These are phyloP conservation scores for Scaptomyza polygonia DNA, from an alignment of 2,888 invertebrate genomes.

Conservation along the genomic window DNA sequence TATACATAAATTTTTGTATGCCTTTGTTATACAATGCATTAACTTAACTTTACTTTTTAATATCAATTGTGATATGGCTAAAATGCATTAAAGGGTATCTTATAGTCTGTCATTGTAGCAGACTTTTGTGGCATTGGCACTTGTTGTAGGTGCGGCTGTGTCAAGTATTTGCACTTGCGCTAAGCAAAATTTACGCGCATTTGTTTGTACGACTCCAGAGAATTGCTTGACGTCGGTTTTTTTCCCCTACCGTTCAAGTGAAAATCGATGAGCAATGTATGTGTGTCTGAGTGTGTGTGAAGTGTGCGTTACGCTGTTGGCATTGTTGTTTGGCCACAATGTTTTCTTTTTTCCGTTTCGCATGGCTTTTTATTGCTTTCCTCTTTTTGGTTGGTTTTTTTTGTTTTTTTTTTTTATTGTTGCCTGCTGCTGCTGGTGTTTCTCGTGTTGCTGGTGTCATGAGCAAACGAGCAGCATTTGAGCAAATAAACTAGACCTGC, in stretches of 20 bases:
- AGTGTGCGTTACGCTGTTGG: slow-evolving; percentile 57
- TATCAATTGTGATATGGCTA: too few species aligned
- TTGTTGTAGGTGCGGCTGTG: slow-evolving; percentile 69
- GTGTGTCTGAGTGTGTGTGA: slow-evolving; percentile 25
- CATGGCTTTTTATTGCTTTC: slow-evolving; percentile 76
- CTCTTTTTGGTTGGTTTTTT: slow-evolving; percentile 23
- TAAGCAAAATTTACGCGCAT: slow-evolving; percentile 81
- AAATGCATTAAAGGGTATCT: slow-evolving; percentile 15
- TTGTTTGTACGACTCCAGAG: slow-evolving; percentile 76
- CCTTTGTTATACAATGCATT: too few species aligned
- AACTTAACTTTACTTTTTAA: too few species aligned
- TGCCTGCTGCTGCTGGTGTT: slow-evolving; percentile 27
- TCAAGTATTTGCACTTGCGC: slow-evolving; percentile 78
- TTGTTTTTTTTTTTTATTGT: slow-evolving; percentile 24
- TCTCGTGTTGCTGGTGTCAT: slow-evolving; percentile 68
- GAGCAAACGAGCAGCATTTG: slow-evolving; percentile 76
- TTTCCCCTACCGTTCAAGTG: slow-evolving; percentile 58
- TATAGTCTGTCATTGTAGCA: neutral
- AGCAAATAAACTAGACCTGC: slow-evolving; percentile 74
- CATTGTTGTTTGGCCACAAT: slow-evolving; percentile 75
- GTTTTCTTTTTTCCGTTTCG: slow-evolving; percentile 75
- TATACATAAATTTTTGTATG: too few species aligned
- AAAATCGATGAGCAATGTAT: slow-evolving; percentile 66
- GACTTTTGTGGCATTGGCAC: neutral
- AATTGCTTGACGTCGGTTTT: slow-evolving; percentile 53